These are phyloP conservation scores for Cyprinella venusta DNA, from an alignment of 2,797 vertebrate genomes.

Conservation along the genomic window DNA sequence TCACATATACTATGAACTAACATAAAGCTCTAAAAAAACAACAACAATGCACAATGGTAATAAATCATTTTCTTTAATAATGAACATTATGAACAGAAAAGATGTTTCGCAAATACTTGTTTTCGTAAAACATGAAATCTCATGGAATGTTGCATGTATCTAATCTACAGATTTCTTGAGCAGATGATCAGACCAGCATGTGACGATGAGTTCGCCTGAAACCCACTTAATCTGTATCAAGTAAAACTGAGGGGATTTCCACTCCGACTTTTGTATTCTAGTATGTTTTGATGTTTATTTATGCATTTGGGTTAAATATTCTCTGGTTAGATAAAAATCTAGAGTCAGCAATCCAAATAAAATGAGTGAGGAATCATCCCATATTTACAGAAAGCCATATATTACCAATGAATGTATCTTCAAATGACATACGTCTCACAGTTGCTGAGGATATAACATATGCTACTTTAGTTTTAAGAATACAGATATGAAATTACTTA, in stretches of 20 bases:
- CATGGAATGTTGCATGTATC: slow-evolving; percentile 24
- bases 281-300: neutral
- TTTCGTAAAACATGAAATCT: slow-evolving; percentile 17
- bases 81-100: slow-evolving; percentile 22
- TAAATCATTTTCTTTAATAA: slow-evolving; percentile 43
- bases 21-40: neutral
- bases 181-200: slow-evolving; percentile 20
- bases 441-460: neutral
- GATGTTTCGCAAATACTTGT: slow-evolving; percentile 13
- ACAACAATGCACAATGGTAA: neutral
- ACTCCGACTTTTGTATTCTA: neutral
- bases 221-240: neutral
- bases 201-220: neutral
- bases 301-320: slow-evolving; percentile 9
- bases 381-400: slow-evolving; percentile 21
- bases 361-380: neutral
- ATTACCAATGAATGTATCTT: slow-evolving; percentile 3
- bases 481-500: slow-evolving; percentile 22
- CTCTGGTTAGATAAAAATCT: slow-evolving; percentile 4
- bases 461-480: slow-evolving; percentile 13
- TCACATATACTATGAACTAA: neutral
- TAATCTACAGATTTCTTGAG: slow-evolving; percentile 21
- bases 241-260: neutral
- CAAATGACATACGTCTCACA: slow-evolving; percentile 24
- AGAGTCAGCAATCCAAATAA: slow-evolving; percentile 6